These are phyloP conservation scores for Diaprepes abbreviatus DNA, from an alignment of 2,888 invertebrate genomes.

Conservation along the genomic window DNA sequence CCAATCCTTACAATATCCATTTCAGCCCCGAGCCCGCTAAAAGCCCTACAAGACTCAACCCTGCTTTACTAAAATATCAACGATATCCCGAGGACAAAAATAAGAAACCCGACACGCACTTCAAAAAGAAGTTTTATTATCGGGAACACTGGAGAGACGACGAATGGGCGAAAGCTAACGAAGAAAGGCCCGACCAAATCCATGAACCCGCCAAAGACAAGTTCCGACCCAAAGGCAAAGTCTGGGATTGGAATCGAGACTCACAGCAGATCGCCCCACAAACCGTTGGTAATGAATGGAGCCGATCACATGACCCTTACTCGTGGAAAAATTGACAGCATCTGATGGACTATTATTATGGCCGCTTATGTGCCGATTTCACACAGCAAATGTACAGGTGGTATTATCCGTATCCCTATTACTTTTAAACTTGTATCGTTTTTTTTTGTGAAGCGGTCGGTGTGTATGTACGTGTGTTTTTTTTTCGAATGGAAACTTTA, in stretches of 20 bases:
- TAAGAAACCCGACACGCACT: conserved; percentile 74
- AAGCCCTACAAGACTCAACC: conserved; percentile 67
- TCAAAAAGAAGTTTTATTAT: conserved; percentile 86
- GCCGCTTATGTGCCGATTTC: conserved; percentile 56
- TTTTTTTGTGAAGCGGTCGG: conserved; percentile 9
- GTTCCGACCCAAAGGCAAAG: conserved; percentile 80
- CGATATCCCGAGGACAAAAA: conserved; percentile 68
- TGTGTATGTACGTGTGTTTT: conserved; percentile 27
- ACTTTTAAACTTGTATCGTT: conserved; percentile 53
- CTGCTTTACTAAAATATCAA: conserved; percentile 73
- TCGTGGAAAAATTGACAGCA: conserved; percentile 64
- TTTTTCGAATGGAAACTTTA: neutral
- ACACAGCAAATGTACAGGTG: conserved; percentile 58
- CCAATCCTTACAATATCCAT: conserved; percentile 58
- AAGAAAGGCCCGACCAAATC: conserved; percentile 56
- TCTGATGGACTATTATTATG: conserved; percentile 55
- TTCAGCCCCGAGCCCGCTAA: conserved; percentile 61
- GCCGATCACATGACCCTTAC: conserved; percentile 60
- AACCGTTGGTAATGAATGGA: conserved; percentile 56
- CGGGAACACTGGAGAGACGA: conserved; percentile 76
- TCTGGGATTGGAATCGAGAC: conserved; percentile 77
- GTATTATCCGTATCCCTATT: conserved; percentile 49
- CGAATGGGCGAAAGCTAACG: conserved; percentile 63
- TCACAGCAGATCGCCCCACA: conserved; percentile 44
- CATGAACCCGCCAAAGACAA: conserved; percentile 70